These are phyloP conservation scores for Rhopalosiphum maidis DNA, from an alignment of 1,140 invertebrate species.

Conservation along the genomic window DNA sequence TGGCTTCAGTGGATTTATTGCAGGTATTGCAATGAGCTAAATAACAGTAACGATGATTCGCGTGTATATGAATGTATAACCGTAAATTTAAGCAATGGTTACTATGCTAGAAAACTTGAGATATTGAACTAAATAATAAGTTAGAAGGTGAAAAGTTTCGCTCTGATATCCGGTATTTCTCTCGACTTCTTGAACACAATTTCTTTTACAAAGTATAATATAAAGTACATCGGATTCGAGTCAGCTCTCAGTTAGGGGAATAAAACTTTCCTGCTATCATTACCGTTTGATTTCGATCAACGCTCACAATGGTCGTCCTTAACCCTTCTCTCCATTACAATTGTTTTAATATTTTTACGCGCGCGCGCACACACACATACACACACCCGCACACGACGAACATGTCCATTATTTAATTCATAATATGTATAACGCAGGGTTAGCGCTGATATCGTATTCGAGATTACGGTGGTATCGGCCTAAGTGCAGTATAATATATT, in stretches of 20 bases:
- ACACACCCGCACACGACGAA: not conserved
- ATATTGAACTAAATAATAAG: conserved; percentile 38
- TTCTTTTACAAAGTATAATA: conserved; percentile 9
- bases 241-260: not conserved
- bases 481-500: not conserved
- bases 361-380: too few relatives aligned
- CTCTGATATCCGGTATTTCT: conserved; percentile 13
- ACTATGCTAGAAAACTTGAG: not conserved
- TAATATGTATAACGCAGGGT: not conserved
- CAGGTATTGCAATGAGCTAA: not conserved
- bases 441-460: not conserved
- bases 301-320: not conserved
- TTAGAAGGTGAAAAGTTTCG: conserved; percentile 38
- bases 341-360: not conserved
- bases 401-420: not conserved
- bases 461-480: not conserved
- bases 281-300: conserved; percentile 31
- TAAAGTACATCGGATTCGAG: conserved; percentile 17
- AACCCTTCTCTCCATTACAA: not conserved
- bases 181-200: conserved; percentile 2
- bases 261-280: conserved; percentile 11
- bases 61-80: not conserved
- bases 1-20: not conserved
- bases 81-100: not conserved
- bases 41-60: not conserved